These are phyloP conservation scores for Holacanthus passer DNA, from an alignment of 2,113 vertebrate genomes.

Conservation along the genomic window DNA sequence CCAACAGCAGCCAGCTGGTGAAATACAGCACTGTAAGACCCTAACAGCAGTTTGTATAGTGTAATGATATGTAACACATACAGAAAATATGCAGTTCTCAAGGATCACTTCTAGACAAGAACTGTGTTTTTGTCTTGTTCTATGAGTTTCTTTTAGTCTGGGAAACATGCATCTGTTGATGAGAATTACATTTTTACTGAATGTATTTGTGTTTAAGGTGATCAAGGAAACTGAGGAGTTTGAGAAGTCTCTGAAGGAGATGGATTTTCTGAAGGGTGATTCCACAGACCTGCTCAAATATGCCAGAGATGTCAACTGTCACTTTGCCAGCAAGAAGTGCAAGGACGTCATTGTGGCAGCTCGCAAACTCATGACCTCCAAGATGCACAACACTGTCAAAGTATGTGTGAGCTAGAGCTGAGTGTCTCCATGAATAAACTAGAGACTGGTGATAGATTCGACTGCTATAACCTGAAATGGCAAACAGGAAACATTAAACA, in stretches of 20 bases:
- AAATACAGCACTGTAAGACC: slow-evolving; percentile 90
- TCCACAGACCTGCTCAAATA: slow-evolving; percentile 93
- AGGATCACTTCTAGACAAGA: neutral
- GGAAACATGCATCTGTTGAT: neutral
- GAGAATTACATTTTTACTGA: neutral
- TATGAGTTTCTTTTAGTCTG: neutral
- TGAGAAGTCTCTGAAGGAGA: slow-evolving; percentile 89
- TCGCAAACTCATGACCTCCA: slow-evolving; percentile 95
- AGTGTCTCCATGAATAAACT: neutral
- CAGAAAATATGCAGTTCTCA: too few relatives aligned
- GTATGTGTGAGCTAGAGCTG: slow-evolving; percentile 69
- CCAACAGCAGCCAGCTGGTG: slow-evolving; percentile 91
- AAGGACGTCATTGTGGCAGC: slow-evolving; percentile 94
- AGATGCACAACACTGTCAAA: slow-evolving; percentile 97
- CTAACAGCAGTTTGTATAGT: neutral
- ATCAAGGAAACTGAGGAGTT: slow-evolving; percentile 94
- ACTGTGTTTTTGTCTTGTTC: neutral
- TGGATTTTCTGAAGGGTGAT: slow-evolving; percentile 89
- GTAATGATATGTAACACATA: neutral
- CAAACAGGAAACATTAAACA: neutral
- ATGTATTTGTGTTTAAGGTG: slow-evolving; percentile 82
- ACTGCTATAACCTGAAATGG: neutral
- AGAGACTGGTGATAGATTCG: neutral
- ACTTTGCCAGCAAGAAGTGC: slow-evolving; percentile 98
- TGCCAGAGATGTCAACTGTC: slow-evolving; percentile 91